Base-by-base conservation (phyloP, 2,888 invertebrate species). In the Drosophila prostipennis region DNA sequence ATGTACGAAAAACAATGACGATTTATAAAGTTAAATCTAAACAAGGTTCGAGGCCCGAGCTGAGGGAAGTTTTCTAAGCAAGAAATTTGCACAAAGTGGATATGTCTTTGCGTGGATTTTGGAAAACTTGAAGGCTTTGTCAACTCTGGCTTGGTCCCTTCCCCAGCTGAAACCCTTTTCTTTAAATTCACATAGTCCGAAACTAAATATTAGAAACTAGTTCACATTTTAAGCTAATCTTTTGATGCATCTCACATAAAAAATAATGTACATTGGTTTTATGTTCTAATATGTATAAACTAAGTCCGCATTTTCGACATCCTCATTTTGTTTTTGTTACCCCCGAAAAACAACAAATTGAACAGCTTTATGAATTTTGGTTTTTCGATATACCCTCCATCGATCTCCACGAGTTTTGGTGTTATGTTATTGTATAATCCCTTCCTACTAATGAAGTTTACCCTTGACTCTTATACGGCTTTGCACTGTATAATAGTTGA, bases 321-420 rank as follows among this genome's bases (percentile, higher is more conserved):
- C n/a, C 45, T 37, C 55, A 29, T 70, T 49, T 34, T 48, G 57
- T 57, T 19, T 51, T 56, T 53, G 42, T 67, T 73, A 75, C 87
- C 87, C 87, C 87, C 88, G 87, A 88, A 76, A 85, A 87, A 88
- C 88, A 87, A 80, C 87, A 83, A 63, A 75, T 56, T 74, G 36
- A 74, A 76, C 81, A 84, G 84, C 81, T 60, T 45, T n/a, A 73
- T 64, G 46, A 42, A 63, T 48, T 42, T 48, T 55, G 40, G 58
- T 42, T 61, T 32, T 42, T 34, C 34, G 34, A 46, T n/a, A 26
- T 23, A 23, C 56, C 23, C 11, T 43, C 40, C 40, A 6, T 19
- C 11, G 42, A 42, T 42, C 6, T 45, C 32, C 49, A 51, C 60
- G 61, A 52, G 19, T 34, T 32, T 61, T 55, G 54, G 56, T 57